These are phyloP conservation scores for Capitulum mitella DNA, from an alignment of 2,888 invertebrate genomes.

Conservation along the genomic window DNA sequence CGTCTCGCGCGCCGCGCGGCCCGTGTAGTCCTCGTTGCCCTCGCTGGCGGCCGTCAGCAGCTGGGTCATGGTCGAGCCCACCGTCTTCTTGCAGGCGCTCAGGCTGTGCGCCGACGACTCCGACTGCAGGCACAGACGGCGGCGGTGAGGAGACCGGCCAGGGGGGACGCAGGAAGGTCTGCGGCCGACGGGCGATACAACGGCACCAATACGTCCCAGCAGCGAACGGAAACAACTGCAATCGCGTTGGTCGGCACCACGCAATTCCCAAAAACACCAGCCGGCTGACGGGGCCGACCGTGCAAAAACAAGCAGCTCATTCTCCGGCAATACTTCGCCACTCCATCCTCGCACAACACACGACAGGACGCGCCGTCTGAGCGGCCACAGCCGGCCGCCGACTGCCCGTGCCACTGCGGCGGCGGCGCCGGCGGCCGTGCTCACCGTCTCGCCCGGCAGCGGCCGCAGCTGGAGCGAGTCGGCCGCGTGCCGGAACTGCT, in stretches of 20 bases:
- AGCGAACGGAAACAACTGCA: too few species aligned
- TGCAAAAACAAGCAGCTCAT: too few species aligned
- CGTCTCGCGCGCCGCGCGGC: slow-evolving; percentile 71
- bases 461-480: slow-evolving; percentile 64
- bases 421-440: slow-evolving; percentile 52
- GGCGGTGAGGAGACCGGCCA: slow-evolving; percentile 60
- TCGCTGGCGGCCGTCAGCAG: slow-evolving; percentile 76
- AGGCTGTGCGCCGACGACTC: slow-evolving; percentile 55
- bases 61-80: slow-evolving; percentile 75
- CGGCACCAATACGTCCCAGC: too few species aligned
- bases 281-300: too few species aligned
- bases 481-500: slow-evolving; percentile 69
- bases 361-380: too few species aligned
- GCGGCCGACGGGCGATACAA: too few species aligned
- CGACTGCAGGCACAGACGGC: slow-evolving; percentile 74
- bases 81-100: slow-evolving; percentile 60
- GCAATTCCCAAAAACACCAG: too few species aligned
- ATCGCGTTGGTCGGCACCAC: too few species aligned
- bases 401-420: too few species aligned
- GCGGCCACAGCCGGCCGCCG: too few species aligned
- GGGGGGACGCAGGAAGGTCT: slow-evolving; percentile 70
- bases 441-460: slow-evolving; percentile 68
- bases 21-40: slow-evolving; percentile 70
- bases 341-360: too few species aligned
- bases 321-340: too few species aligned